Percentiles rank a stretch among this genome's conserved stretches.
Evolutionary conservation across 2,888 invertebrate genomes (phyloP).

Genomic region (Hartigia nigra): DNA sequence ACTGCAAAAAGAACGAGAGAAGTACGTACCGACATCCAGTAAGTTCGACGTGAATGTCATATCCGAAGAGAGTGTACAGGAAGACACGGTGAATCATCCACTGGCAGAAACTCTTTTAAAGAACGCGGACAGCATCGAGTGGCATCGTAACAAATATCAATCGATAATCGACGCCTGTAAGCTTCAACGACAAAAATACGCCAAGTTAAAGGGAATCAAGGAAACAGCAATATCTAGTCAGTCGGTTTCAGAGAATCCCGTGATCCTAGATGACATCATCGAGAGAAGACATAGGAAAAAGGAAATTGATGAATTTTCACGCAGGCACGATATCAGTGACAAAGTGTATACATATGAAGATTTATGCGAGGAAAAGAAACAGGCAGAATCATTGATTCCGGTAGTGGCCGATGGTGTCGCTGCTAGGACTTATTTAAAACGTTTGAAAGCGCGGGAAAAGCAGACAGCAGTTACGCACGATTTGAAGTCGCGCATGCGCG

Average conservation of each 20-base stretch:
- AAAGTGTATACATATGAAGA: constrained; percentile 17
- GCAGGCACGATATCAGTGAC: constrained; percentile 26
- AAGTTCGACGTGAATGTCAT: constrained; percentile 49
- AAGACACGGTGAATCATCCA: constrained; percentile 45
- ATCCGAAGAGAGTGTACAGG: constrained; percentile 33
- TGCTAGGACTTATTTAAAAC: constrained; percentile 67
- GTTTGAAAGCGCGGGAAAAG: constrained; percentile 66
- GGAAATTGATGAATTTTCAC: constrained; percentile 32
- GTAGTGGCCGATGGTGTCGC: constrained; percentile 29
- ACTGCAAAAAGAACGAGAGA: constrained; percentile 60
- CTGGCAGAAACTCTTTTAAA: constrained; percentile 67
- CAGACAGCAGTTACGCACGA: constrained; percentile 66
- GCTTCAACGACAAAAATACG: constrained; percentile 65
- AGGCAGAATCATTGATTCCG: constrained; percentile 59
- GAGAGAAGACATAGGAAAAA: background rate
- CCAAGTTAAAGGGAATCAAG: constrained; percentile 41
- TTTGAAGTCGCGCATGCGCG: constrained; percentile 68
- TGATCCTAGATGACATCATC: background rate
- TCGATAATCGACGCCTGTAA: constrained; percentile 67
- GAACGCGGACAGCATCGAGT: constrained; percentile 69
- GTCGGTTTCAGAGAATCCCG: background rate
- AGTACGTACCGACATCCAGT: constrained; percentile 40
- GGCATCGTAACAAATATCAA: constrained; percentile 70
- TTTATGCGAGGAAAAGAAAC: constrained; percentile 53
- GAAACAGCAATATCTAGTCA: background rate